A percentile compares a stretch with the other conserved stretches of the same genome.
phyloP scores from a whole-genome alignment of 1,140 invertebrate genomes.

The Drosophila mayri region DNA sequence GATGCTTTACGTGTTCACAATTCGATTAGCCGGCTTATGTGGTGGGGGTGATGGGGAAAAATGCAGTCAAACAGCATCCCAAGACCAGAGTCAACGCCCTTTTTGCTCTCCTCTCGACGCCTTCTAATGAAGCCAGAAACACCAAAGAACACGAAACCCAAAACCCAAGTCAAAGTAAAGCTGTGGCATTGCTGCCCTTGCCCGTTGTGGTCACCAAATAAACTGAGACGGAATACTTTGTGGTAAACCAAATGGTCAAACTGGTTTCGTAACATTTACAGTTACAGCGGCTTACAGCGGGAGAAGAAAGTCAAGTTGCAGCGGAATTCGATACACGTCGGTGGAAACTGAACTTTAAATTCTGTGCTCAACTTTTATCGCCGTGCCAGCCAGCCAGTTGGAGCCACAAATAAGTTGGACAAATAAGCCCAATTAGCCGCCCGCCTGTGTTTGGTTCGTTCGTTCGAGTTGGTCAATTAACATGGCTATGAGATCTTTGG shows the following conservation, averaged over 20 bases:
- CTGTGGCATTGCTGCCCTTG: constrained; percentile 55
- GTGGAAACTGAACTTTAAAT: constrained; percentile 20
- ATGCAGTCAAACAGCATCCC: constrained; percentile 73
- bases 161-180: constrained; percentile 26
- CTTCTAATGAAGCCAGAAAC: constrained; percentile 46
- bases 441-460: constrained; percentile 6
- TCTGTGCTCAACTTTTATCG: constrained; percentile 1
- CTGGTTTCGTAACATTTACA: constrained; percentile 68
- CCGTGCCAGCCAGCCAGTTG: neutral
- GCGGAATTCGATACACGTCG: constrained; percentile 38
- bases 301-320: constrained; percentile 54
- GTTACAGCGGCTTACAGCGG: constrained; percentile 29
- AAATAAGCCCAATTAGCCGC: constrained; percentile 44
- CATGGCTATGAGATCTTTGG: constrained; percentile 17
- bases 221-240: constrained; percentile 9
- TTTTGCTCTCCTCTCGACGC: constrained; percentile 3
- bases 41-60: constrained; percentile 16
- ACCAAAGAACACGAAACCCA: constrained; percentile 15
- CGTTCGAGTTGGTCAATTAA: constrained; percentile 46
- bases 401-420: constrained; percentile 45
- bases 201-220: constrained; percentile 28
- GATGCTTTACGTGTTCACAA: constrained; percentile 41
- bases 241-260: constrained; percentile 52
- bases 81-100: constrained; percentile 52
- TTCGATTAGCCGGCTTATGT: constrained; percentile 58